Conservation (phyloP, 2,888 invertebrate species). For the Tholera decimalis region DNA sequence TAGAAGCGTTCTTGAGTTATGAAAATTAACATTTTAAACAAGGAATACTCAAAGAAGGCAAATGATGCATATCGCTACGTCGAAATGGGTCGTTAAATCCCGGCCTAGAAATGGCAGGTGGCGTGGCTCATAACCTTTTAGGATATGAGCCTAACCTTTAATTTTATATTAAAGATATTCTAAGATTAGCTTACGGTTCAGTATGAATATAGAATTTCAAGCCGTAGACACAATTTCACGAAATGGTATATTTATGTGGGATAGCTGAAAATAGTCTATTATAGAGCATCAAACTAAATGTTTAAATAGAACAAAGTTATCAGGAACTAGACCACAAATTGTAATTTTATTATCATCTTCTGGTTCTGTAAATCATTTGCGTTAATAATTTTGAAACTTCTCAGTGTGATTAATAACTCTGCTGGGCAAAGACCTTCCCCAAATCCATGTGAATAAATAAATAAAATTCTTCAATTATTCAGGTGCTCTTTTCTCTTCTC, state of each 20-base stretch:
- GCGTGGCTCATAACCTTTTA: conserved; percentile 31
- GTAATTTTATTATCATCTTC: no score
- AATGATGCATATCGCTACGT: conserved; percentile 22
- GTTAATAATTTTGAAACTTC: no score
- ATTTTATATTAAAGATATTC: background rate
- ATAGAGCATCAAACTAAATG: background rate
- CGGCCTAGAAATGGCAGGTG: conserved; percentile 23
- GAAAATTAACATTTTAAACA: background rate
- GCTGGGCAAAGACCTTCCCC: no score
- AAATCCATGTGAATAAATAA: no score
- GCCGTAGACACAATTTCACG: background rate
- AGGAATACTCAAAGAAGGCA: background rate
- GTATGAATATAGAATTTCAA: background rate
- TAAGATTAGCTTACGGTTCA: background rate
- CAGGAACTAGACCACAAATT: no score
- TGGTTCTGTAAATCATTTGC: no score
- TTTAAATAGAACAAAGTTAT: no score
- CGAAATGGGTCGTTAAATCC: conserved; percentile 40
- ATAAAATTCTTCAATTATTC: no score
- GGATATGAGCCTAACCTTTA: conserved; percentile 3
- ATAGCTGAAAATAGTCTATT: no score
- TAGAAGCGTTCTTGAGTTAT: background rate
- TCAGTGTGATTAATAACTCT: no score
- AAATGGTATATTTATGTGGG: no score
- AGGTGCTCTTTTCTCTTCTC: no score